Base-by-base conservation (phyloP, 1,140 invertebrate species). In the Steinernema khuongi region DNA sequence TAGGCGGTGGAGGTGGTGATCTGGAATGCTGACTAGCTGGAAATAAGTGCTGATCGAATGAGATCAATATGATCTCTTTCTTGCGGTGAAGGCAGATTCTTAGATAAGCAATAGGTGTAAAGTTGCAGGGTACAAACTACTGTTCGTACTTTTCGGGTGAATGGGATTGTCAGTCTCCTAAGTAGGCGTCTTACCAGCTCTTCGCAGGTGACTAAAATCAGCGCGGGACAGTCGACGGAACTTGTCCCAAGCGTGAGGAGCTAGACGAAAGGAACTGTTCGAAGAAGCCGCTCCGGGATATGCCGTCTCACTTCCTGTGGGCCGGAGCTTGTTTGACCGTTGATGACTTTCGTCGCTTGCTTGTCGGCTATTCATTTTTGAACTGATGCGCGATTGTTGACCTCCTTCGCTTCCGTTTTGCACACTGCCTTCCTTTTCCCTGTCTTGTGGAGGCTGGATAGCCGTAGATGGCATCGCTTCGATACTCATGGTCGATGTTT, bases 151-250 rank as follows among this genome's bases (percentile, higher is more conserved):
- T n/a, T n/a, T n/a, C n/a, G n/a, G n/a, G n/a, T n/a, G n/a, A n/a
- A n/a, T n/a, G 36, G 36, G 7, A 41, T 41, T 41, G 7, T 41
- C 36, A 41, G n/a, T 7, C n/a, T 41, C 36, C 36, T 14, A 22
- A 60, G 19, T 60, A 60, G 7, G n/a, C n/a, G 19, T 77, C 36
- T 67, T 70, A 81, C 79, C 72, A 18, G 79, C 79, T 71, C 79
- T 71, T 73, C 74, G 72, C n/a, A 79, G 74, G 1, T 77, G 81
- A 33, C 68, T 75, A 68, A 79, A 79, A 32, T 79, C 79, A 4
- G 79, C 79, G 14, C 79, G 36, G 4, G 79, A 79, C 4, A 79
- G 76, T 29, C 79, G 76, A 19, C 79, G 76, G 26, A 79, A 74
- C 43, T 79, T 76, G 31, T 80, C 67, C 30, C 81, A 60, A 28